Base-by-base conservation (phyloP, 1,140 invertebrate species). In the Drosophila suzukii region DNA sequence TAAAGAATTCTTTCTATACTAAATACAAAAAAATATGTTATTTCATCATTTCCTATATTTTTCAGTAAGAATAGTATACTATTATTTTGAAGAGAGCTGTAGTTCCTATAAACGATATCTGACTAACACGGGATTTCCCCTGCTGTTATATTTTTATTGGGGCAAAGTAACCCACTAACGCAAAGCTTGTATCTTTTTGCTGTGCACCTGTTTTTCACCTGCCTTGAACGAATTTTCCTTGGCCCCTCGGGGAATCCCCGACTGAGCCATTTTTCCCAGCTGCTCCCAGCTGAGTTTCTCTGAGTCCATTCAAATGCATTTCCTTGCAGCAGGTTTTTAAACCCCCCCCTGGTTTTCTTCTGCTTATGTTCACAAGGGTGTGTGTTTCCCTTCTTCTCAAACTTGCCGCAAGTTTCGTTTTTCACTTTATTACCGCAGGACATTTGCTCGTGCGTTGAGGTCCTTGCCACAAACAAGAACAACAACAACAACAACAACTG, bases 381-480 rank as follows among this genome's bases (percentile, higher is more conserved):
- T 5, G 4, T 1, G 17, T 2, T 10, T 24, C 32, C 10, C 49
- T 7, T 20, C 0, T 46, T 36, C 17, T n/a, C 65, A 66, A 66
- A 30, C 38, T 55, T 12, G 66, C 46, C 67, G 36, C 27, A 6
- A 71, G 67, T 71, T 71, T 58, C 51, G 65, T 43, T 70, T 58
- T 58, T 71, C 51, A 71, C 44, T 71, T 58, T 71, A 50, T 75
- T 65, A 57, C 72, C 71, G 51, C 72, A 75, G 72, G 72, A 75
- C 72, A 75, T 75, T 75, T 65, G 51, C 51, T 62, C 27, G 17
- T 63, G 30, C 39, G 15, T 30, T 36, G 6, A 24, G 59, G 43
- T 63, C 43, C 58, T 63, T 63, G 63, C 63, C 27, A 50, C 65
- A 59, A 41, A 30, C 20, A 49, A 36, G n/a, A 49, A 49, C n/a